A percentile compares a stretch with the other conserved stretches of the same genome.
Conservation (phyloP, 2,888 invertebrate species). For the Calameuta idolon region DNA sequence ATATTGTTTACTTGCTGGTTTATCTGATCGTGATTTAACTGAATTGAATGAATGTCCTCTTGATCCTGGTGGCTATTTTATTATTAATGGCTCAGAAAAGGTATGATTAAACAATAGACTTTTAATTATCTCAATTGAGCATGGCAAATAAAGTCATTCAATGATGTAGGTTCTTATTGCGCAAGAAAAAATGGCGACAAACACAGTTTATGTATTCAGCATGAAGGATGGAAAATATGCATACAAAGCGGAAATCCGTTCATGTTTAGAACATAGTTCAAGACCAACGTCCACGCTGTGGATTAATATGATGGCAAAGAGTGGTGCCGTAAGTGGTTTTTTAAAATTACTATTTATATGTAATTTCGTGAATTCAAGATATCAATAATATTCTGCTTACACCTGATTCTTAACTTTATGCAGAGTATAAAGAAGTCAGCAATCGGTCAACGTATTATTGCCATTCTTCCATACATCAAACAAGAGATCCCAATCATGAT, state of each 20-base stretch:
- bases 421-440: slow-evolving; percentile 98
- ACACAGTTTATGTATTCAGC: slow-evolving; percentile 99
- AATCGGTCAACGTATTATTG: slow-evolving; percentile 98
- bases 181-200: slow-evolving; percentile 99
- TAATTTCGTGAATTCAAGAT: neutral
- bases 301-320: slow-evolving; percentile 99
- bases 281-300: slow-evolving; percentile 97
- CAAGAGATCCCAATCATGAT: slow-evolving; percentile 99
- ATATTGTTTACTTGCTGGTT: slow-evolving; percentile 93
- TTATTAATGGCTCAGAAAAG: slow-evolving; percentile 99
- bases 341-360: neutral
- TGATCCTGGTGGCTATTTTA: slow-evolving; percentile 99
- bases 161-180: slow-evolving; percentile 84
- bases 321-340: slow-evolving; percentile 77
- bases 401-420: slow-evolving; percentile 8
- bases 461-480: slow-evolving; percentile 97
- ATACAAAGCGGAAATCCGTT: slow-evolving; percentile 97
- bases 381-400: neutral
- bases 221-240: slow-evolving; percentile 99
- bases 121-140: neutral
- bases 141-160: neutral
- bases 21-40: slow-evolving; percentile 98
- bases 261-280: slow-evolving; percentile 91
- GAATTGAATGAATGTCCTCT: slow-evolving; percentile 99
- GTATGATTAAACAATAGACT: slow-evolving; percentile 57